These are phyloP conservation scores for Daubentonia madagascariensis DNA, from an alignment of 2,113 vertebrate species.

Conservation along the genomic window DNA sequence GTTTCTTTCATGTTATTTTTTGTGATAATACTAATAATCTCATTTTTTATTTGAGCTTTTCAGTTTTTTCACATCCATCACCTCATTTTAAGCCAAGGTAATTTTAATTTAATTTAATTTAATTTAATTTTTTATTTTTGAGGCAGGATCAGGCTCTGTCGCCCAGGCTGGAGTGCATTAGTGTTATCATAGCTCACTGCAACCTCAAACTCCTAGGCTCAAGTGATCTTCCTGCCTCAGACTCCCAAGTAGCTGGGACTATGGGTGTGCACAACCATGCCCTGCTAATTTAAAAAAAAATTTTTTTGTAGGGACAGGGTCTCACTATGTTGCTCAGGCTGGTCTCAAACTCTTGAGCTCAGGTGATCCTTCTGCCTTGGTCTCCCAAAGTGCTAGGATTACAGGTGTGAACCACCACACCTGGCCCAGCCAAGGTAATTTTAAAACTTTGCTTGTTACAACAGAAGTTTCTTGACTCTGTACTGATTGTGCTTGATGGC, in stretches of 20 bases:
- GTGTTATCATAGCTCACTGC: neutral
- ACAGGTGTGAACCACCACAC: too few species aligned
- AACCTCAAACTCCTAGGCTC: neutral
- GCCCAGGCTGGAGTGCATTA: too few species aligned
- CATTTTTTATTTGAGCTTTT: neutral
- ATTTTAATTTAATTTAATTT: too few species aligned
- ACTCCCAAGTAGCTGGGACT: neutral
- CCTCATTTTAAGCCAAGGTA: neutral
- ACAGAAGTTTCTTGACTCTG: neutral
- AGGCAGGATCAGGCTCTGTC: too few species aligned
- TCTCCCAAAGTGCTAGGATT: too few species aligned
- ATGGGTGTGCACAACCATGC: neutral
- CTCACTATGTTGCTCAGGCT: too few species aligned
- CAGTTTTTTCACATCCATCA: neutral
- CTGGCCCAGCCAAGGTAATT: neutral
- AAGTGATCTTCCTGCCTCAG: neutral
- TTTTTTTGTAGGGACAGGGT: neutral
- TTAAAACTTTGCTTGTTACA: neutral
- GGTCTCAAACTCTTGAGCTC: too few species aligned
- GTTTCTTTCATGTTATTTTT: neutral
- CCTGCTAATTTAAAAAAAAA: neutral
- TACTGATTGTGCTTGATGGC: neutral
- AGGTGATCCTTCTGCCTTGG: too few species aligned
- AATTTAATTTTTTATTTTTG: too few species aligned
- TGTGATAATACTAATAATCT: neutral